Evolutionary conservation across 2,888 invertebrate genomes (phyloP), one percentile per base, ranked within the genome.

Genomic region (Erynnis tages): DNA sequence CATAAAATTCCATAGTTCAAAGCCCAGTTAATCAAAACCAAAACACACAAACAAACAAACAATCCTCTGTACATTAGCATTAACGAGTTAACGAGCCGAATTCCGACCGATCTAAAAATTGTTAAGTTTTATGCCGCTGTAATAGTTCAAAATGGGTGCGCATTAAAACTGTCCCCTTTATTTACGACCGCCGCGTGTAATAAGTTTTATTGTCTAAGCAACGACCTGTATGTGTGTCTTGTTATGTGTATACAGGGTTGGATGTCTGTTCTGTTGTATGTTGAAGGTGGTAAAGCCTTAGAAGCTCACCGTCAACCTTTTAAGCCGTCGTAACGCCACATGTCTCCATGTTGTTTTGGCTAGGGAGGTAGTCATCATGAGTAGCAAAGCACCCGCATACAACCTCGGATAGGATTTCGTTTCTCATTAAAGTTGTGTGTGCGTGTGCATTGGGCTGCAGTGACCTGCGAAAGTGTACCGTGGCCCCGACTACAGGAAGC

Each of bases 81-180:
- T 29, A 34, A 41, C 30, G 19, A 35, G n/a, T 50, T 50, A 29
- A 79, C 74, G 77, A 73, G 60, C 65, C 59, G 61, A 69, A 62
- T 63, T 68, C 55, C 41, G 35, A 53, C 52, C 46, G 56, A 53
- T 55, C 57, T 54, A 54, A 54, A 53, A 59, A 56, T 73, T 72
- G 50, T 50, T 70, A 76, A 70, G 67, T 66, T 81, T 81, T 73
- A 82, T 73, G 74, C 69, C 71, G 62, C 68, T 64, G 84, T 84
- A 82, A 87, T 83, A 82, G 85, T 79, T 82, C 79, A 81, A 82
- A 87, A 84, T 82, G 74, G 79, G 73, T 64, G 62, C 71, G 74
- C 71, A 80, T 82, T 82, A 79, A 82, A 85, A 73, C 71, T 77
- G 84, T 84, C 85, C 73, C 65, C 40, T 59, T 73, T 70, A 84